A percentile compares a stretch with the other conserved stretches of the same genome.
phyloP scores from a whole-genome alignment of 2,797 vertebrate species.

The Neostethus bicornis region DNA sequence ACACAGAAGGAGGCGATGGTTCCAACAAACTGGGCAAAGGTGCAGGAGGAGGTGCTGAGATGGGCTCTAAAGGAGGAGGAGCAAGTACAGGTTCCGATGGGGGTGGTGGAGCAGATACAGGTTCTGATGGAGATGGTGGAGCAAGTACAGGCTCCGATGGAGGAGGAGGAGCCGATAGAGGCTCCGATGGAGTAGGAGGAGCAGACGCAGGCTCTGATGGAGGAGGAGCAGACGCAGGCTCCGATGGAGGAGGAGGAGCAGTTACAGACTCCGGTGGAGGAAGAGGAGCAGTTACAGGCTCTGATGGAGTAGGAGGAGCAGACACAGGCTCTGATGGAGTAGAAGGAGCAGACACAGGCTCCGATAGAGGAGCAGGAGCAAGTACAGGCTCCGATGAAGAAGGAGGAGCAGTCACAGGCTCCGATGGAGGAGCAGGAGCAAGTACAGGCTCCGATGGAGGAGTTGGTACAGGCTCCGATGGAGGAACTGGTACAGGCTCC shows the following conservation, averaged over 20 bases:
- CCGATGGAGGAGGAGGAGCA: not conserved
- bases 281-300: not conserved
- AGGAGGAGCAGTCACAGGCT: not conserved
- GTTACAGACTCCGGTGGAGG: no score
- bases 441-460: slow-evolving; percentile 6
- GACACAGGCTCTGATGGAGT: no score
- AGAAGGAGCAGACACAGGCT: not conserved
- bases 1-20: slow-evolving; percentile 19
- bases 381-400: no score
- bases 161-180: not conserved
- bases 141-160: not conserved
- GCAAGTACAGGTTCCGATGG: slow-evolving; percentile 4
- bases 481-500: no score
- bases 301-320: not conserved
- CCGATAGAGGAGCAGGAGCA: not conserved
- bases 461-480: not conserved
- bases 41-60: not conserved
- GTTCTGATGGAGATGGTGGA: slow-evolving; percentile 4
- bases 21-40: slow-evolving; percentile 36
- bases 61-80: not conserved
- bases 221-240: not conserved
- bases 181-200: slow-evolving; percentile 1
- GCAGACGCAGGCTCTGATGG: no score
- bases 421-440: not conserved
- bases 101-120: slow-evolving; percentile 11